Base-by-base conservation (phyloP, 2,797 vertebrate species). In the Iguana delicatissima region DNA sequence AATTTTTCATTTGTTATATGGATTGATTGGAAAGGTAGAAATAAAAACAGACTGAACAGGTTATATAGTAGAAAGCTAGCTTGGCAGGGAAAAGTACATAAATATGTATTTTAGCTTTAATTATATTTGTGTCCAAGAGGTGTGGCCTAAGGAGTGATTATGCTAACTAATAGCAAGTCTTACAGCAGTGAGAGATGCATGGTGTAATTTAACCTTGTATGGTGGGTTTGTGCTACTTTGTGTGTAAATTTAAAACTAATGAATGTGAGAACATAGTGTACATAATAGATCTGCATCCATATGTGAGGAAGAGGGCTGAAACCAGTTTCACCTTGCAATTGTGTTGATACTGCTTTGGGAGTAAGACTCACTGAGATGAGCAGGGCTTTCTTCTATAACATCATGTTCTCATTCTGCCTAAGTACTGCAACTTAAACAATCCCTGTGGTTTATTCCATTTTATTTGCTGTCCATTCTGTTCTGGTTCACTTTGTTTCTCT, bases 131-230 rank as follows among this genome's bases (percentile, higher is more conserved):
- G 83, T 90, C 26, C 55, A 77, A 92, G 89, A 69, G 79, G 92
- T 84, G 72, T n/a, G 88, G 86, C 87, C 84, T 92, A 0, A 85
- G 85, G 64, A 84, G 38, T 69, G 62, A 85, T 82, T 91, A 88
- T 80, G 90, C 80, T 84, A 46, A 83, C 90, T 80, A 91, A 93
- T 55, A 92, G 90, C 86, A 90, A 93, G 57, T 69, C 24, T 88
- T 94, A 0, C 29, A 55, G 86, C 82, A 73, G 79, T 73, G 86
- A 76, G 82, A 89, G 93, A 42, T 89, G 73, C 84, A 83, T 90
- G 92, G 57, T 87, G 90, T 92, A 94, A 87, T 4, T 20, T 85
- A 91, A 85, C 72, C 13, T 88, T 81, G 80, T 50, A 5, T 86
- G 46, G 8, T 80, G 72, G 42, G 89, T 85, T 93, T 32, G 16